These are phyloP conservation scores for Napeogenes sylphis DNA, from an alignment of 2,888 invertebrate species.

Conservation along the genomic window DNA sequence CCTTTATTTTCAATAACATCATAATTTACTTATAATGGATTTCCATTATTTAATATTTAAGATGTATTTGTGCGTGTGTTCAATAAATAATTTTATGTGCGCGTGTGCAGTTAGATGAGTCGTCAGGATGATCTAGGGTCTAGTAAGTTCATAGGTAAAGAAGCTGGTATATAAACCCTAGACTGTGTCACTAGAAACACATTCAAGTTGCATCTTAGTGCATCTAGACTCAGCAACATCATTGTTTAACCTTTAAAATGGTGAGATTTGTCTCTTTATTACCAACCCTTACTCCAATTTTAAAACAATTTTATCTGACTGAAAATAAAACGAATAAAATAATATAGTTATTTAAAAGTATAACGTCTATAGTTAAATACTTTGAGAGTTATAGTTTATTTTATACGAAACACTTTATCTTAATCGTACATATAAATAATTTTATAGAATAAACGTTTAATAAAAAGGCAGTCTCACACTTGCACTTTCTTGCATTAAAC, in stretches of 20 bases:
- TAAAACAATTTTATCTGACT: background rate
- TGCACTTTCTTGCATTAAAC: too few species aligned
- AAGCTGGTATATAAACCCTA: conserved; percentile 69
- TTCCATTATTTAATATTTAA: conserved; percentile 30
- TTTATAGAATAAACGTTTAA: too few species aligned
- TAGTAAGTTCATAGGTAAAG: conserved; percentile 76
- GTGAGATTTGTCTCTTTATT: conserved; percentile 19
- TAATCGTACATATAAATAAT: too few species aligned
- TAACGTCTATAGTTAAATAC: too few species aligned
- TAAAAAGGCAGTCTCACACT: too few species aligned
- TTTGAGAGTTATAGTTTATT: too few species aligned
- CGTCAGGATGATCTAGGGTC: conserved; percentile 63
- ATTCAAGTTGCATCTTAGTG: conserved; percentile 56
- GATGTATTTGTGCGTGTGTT: conserved; percentile 24
- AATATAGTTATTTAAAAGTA: too few species aligned
- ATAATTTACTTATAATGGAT: conserved; percentile 30
- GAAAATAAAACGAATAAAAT: too few species aligned
- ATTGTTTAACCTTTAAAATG: conserved; percentile 20
- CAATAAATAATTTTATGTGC: conserved; percentile 23
- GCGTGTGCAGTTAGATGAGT: conserved; percentile 42
- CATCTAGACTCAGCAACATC: conserved; percentile 45
- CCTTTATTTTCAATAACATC: conserved; percentile 27
- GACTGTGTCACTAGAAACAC: conserved; percentile 69
- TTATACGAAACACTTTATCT: too few species aligned
- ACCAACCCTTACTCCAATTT: background rate